Conservation (phyloP, 2,113 vertebrate species). For the Corvus hawaiiensis region DNA sequence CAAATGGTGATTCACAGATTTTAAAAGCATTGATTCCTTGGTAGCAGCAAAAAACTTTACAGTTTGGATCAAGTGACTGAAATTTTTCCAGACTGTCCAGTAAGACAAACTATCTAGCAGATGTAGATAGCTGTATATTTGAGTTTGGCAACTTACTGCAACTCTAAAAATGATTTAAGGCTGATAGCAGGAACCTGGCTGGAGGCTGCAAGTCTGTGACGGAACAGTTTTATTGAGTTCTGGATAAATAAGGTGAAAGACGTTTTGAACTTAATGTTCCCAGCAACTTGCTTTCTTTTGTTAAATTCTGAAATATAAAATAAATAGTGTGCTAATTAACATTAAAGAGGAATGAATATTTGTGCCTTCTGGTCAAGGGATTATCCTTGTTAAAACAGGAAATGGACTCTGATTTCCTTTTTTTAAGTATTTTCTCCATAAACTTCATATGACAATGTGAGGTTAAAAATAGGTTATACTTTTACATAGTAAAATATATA, state of each 20-base stretch:
- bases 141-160: slow-evolving; percentile 4
- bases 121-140: slow-evolving; percentile 11
- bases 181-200: background rate
- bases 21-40: background rate
- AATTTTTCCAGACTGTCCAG: background rate
- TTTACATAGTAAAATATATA: background rate
- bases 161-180: slow-evolving; percentile 43
- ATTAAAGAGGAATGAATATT: slow-evolving; percentile 15
- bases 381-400: slow-evolving; percentile 58
- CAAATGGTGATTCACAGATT: background rate
- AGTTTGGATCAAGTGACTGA: background rate
- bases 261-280: slow-evolving; percentile 4
- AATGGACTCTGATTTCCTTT: slow-evolving; percentile 34
- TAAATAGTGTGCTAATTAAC: slow-evolving; percentile 3
- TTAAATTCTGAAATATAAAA: background rate
- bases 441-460: background rate
- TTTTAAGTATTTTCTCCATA: slow-evolving; percentile 22
- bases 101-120: slow-evolving; percentile 3
- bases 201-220: slow-evolving; percentile 46
- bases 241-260: slow-evolving; percentile 22
- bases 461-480: slow-evolving; percentile 39
- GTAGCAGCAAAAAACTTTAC: background rate
- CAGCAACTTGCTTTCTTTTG: slow-evolving; percentile 2
- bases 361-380: slow-evolving; percentile 37
- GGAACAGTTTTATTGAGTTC: slow-evolving; percentile 34